These are phyloP conservation scores for Actenoides lindsayi DNA, from an alignment of 2,113 vertebrate genomes.

Conservation along the genomic window DNA sequence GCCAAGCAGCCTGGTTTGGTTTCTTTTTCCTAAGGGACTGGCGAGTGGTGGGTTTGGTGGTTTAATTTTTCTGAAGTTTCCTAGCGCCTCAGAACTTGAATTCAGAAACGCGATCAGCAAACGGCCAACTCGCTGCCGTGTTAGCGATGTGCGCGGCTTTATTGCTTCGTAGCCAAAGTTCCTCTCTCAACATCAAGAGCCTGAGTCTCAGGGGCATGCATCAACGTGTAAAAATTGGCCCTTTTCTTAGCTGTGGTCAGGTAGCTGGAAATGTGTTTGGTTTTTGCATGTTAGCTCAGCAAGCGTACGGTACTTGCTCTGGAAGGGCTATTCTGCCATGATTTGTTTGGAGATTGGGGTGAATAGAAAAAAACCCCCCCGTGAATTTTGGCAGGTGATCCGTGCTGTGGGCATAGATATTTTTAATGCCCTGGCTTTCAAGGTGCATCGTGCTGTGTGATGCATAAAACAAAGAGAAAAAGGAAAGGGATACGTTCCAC, in stretches of 20 bases:
- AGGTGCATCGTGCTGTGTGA: neutral
- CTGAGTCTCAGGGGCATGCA: neutral
- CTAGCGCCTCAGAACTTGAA: neutral
- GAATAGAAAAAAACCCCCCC: neutral
- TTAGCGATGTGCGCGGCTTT: accelerated
- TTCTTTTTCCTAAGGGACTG: no score
- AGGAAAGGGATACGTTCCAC: neutral
- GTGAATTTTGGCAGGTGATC: neutral
- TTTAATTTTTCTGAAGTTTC: neutral
- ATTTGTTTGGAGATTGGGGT: neutral
- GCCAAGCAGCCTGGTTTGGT: neutral
- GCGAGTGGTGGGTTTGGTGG: accelerated
- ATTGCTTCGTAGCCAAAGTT: neutral
- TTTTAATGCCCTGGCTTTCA: neutral
- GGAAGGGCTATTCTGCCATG: accelerated
- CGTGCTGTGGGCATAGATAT: neutral
- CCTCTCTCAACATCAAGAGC: neutral
- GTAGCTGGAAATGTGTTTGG: neutral
- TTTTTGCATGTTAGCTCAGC: neutral
- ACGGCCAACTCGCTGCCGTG: neutral
- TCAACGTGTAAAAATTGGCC: no score
- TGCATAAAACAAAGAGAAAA: neutral
- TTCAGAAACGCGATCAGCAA: neutral
- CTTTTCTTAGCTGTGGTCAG: neutral
- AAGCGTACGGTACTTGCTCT: neutral